Base-by-base conservation (phyloP, 1,140 invertebrate species). In the Drosophila repleta region DNA sequence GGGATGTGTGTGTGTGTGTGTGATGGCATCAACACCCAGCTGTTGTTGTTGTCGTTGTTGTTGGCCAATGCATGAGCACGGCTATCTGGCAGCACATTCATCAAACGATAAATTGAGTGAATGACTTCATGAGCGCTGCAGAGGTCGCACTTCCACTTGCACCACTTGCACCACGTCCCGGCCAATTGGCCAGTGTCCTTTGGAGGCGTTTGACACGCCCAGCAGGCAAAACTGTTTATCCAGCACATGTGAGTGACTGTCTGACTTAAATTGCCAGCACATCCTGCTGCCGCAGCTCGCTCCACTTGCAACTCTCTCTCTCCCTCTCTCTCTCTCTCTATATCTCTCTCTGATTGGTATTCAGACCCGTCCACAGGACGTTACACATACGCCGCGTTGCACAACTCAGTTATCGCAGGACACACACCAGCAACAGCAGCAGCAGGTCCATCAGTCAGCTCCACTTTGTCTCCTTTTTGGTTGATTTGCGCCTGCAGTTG, bases 71-170 rank as follows among this genome's bases (percentile, higher is more conserved):
- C 51, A 72, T 57, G 60, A 41, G 15, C 64, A 79, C 69, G 67
- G 78, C 85, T 88, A 89, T 89, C 84, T 88, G 73, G 73, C 87
- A 82, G 85, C 77, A 91, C 90, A 91, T 91, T 88, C 90, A 91
- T 91, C 90, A 91, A 91, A 91, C 79, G 90, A 91, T 91, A 91
- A 91, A 91, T 91, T 91, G 90, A 91, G 82, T 91, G 90, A 91
- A 91, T 91, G 90, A 91, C 90, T 91, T 91, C 90, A 91, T 91
- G 90, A 87, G 85, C 71, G 75, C 60, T 71, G 80, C 78, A 90
- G 75, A 69, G 83, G 82, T 75, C 83, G 73, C 85, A 84, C 85
- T 90, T 90, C 83, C 84, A 56, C 29, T 29, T 66, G 45, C 56
- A 0, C 24, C 24, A 5, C 43, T 18, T 11, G 13, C 20, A 10